phyloP scores from a whole-genome alignment of 2,113 vertebrate species.

The Narcine bancroftii region DNA sequence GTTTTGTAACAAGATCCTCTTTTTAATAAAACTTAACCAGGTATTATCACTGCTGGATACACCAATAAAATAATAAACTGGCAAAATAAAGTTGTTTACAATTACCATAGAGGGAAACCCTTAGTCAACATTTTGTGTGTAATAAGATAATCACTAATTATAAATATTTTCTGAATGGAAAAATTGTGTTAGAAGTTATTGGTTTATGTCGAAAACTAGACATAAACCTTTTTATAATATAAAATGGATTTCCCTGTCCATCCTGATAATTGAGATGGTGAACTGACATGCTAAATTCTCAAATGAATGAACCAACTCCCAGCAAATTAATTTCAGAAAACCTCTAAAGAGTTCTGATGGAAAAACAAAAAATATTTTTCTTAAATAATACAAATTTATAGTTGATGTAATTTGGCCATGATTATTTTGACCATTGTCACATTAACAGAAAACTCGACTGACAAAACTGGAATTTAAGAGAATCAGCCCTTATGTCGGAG shows the following conservation, averaged over 20 bases:
- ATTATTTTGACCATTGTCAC: background rate
- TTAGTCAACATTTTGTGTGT: background rate
- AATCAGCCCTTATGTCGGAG: background rate
- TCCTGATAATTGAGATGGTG: background rate
- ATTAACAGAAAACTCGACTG: background rate
- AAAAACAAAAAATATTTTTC: background rate
- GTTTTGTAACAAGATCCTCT: background rate
- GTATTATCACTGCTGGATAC: background rate
- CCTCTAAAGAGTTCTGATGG: background rate
- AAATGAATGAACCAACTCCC: background rate
- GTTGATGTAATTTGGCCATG: background rate
- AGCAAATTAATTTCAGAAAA: background rate
- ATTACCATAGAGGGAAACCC: background rate
- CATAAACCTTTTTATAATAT: background rate
- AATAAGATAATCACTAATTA: background rate
- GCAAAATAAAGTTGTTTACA: background rate
- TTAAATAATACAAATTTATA: background rate
- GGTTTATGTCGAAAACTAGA: background rate
- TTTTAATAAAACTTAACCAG: background rate
- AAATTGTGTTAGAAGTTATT: slow-evolving; percentile 1
- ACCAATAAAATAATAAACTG: background rate
- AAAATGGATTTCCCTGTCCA: background rate
- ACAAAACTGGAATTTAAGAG: background rate
- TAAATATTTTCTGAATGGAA: background rate
- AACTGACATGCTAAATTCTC: background rate